Base-by-base conservation (phyloP, 2,888 invertebrate species). In the Petrolisthes manimaculis region DNA sequence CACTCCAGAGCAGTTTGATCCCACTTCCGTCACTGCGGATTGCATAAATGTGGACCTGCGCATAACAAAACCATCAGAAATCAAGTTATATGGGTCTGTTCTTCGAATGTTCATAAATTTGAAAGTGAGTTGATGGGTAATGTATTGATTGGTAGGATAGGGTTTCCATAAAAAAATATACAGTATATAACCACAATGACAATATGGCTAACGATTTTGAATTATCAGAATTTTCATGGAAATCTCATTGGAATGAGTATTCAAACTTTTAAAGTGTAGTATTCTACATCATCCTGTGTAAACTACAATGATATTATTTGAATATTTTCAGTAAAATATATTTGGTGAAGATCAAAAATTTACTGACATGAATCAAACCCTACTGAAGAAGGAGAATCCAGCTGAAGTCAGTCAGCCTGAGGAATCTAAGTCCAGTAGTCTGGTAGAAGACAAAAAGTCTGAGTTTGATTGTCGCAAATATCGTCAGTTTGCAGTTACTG, bases 311-410 rank as follows among this genome's bases (percentile, higher is more conserved):
- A 61, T 61, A 61, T 61, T 61, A 61, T 61, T 61, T 18, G 4
- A 56, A 82, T 67, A 84, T 84, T 69, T 85, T 4, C 92, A 96
- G 94, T 99, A 99, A 94, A 99, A 99, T 92, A 97, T 99, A 91
- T 98, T 99, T 93, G 99, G 99, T 0, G 98, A 98, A 93, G 97
- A 98, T 94, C 98, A 99, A 93, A 95, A 95, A 53, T 98, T 98
- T 92, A 97, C 97, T 0, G 98, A 98, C 92, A 98, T 98, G 96
- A 86, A 84, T 78, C 86, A 85, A 80, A 82, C 81, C n/a, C 84
- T 83, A 37, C 18, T 86, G 54, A 86, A 89, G 56, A 83, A 86
- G 56, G 86, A 89, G 3, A 71, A 83, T 37, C 71, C 84, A 12
- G 61, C 81, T 14, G 77, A 75, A 18, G 21, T 37, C 8, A 86